These are phyloP conservation scores for Numenius phaeopus DNA, from an alignment of 2,797 vertebrate species.

Conservation along the genomic window DNA sequence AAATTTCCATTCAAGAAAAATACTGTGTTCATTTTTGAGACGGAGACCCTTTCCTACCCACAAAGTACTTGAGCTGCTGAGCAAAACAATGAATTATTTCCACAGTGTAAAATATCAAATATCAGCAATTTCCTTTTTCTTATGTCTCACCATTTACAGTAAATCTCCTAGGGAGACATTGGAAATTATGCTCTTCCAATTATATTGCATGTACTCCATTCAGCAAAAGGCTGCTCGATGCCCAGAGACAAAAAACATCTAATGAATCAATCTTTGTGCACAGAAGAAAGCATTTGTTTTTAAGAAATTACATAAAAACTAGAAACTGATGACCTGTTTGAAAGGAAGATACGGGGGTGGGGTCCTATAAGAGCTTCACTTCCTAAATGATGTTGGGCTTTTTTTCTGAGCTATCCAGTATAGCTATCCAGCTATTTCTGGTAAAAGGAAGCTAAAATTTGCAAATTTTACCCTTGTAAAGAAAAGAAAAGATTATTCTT, in stretches of 20 bases:
- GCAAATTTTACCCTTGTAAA: background rate
- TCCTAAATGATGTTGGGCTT: background rate
- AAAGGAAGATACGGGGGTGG: background rate
- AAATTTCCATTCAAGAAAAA: background rate
- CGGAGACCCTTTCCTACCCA: background rate
- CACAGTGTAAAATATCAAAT: background rate
- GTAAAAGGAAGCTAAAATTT: background rate
- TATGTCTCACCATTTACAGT: background rate
- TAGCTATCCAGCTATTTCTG: background rate
- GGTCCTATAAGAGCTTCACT: background rate
- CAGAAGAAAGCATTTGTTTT: background rate
- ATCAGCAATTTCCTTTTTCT: background rate
- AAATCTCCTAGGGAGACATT: background rate
- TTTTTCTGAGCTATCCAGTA: background rate
- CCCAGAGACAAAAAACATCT: background rate
- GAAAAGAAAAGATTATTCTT: background rate
- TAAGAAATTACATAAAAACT: constrained; percentile 1
- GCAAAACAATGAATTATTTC: background rate
- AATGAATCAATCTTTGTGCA: constrained; percentile 26
- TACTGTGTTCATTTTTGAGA: background rate
- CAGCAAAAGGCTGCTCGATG: background rate
- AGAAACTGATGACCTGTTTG: background rate
- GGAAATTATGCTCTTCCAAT: background rate
- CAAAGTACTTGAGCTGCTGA: background rate
- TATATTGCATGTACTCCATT: background rate